A percentile compares a stretch with the other conserved stretches of the same genome.
Evolutionary conservation across 1,140 invertebrate genomes (phyloP).

Genomic region (Drosophila melanica): DNA sequence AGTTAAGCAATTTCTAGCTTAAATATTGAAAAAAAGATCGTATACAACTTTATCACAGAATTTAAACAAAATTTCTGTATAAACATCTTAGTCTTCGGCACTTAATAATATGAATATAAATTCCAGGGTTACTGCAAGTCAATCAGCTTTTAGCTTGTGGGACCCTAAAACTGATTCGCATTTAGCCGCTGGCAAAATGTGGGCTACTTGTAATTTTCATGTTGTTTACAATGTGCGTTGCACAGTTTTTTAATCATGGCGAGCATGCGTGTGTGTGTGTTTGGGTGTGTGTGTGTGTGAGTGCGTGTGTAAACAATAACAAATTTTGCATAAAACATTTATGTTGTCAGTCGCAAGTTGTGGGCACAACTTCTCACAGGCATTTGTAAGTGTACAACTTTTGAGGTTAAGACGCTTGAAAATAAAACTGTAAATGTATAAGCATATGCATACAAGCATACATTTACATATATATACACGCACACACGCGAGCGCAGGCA

Average conservation of each 20-base stretch:
- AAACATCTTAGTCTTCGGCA: too few relatives aligned
- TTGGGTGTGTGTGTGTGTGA: constrained; percentile 5
- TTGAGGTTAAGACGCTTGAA: constrained; percentile 79
- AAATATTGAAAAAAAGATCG: too few relatives aligned
- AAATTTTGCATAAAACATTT: constrained; percentile 74
- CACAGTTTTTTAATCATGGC: constrained; percentile 60
- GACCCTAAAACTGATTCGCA: background rate
- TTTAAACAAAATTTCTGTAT: too few relatives aligned
- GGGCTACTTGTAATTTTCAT: constrained; percentile 63
- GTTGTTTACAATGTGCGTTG: constrained; percentile 43
- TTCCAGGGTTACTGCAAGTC: background rate
- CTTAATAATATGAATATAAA: background rate
- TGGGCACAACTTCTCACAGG: constrained; percentile 23
- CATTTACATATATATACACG: constrained; percentile 10
- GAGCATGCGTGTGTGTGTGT: constrained; percentile 32
- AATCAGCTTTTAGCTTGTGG: background rate
- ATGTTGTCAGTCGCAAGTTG: constrained; percentile 32
- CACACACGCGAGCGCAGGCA: constrained; percentile 5
- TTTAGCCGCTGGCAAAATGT: constrained; percentile 23
- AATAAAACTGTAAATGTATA: constrained; percentile 51
- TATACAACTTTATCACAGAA: too few relatives aligned
- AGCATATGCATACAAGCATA: constrained; percentile 9
- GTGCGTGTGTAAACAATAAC: constrained; percentile 69
- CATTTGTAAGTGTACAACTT: constrained; percentile 73
- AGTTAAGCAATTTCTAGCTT: too few relatives aligned